Conservation (phyloP, 2,888 invertebrate species). For the Troides aeacus region DNA sequence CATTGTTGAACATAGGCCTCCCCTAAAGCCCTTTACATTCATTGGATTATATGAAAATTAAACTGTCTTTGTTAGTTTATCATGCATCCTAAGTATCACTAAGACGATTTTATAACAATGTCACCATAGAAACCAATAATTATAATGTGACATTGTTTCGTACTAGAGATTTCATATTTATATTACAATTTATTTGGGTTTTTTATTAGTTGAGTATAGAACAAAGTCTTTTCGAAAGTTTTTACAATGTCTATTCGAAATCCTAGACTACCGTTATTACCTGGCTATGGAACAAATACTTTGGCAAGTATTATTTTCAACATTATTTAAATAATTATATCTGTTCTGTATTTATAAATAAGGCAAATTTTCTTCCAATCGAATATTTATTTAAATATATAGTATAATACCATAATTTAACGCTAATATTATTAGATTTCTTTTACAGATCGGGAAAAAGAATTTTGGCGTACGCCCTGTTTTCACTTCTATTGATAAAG, state of each 20-base stretch:
- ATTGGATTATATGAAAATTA: no score
- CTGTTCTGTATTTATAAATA: no score
- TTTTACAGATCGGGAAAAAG: conserved; percentile 60
- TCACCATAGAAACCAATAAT: not conserved
- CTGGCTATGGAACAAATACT: conserved; percentile 84
- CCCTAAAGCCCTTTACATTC: no score
- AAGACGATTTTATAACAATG: not conserved
- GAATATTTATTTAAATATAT: no score
- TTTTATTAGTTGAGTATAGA: not conserved
- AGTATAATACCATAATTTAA: not conserved
- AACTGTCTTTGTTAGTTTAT: not conserved
- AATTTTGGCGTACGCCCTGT: conserved; percentile 67
- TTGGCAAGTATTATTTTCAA: conserved; percentile 76
- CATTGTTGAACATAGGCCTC: no score
- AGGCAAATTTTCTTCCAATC: no score
- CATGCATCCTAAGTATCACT: not conserved
- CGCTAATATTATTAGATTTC: not conserved
- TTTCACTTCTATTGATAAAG: conserved; percentile 61
- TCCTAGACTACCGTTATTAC: conserved; percentile 85
- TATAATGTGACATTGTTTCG: not conserved
- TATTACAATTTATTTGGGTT: conserved; percentile 1
- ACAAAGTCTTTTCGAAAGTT: conserved; percentile 4
- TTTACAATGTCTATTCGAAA: conserved; percentile 72
- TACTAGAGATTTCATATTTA: conserved; percentile 1
- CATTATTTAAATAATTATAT: no score